Conservation (phyloP, 1,140 invertebrate species). For the Chrysopa pallens region DNA sequence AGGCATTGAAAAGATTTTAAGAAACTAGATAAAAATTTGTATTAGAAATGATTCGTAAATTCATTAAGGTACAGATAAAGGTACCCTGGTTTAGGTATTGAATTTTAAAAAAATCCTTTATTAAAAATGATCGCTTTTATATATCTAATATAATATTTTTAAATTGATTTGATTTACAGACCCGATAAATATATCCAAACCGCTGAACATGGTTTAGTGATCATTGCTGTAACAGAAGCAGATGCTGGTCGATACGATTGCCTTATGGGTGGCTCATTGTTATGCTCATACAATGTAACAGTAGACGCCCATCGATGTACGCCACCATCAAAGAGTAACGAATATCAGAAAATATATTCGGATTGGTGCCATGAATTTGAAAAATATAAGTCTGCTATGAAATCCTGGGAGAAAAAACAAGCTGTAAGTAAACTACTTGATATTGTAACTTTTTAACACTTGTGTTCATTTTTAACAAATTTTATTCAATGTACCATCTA, state of each 20-base stretch:
- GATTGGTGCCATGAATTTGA: slow-evolving; percentile 69
- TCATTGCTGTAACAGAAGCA: slow-evolving; percentile 46
- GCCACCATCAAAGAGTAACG: slow-evolving; percentile 30
- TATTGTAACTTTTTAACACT: slow-evolving; percentile 1
- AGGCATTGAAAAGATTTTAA: too few species aligned
- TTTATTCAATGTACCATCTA: not conserved
- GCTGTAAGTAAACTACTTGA: slow-evolving; percentile 30
- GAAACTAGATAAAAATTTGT: too few species aligned
- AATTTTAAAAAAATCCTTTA: too few species aligned
- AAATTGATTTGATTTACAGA: too few species aligned
- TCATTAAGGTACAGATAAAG: too few species aligned
- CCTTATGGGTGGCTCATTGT: slow-evolving; percentile 42
- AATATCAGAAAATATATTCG: slow-evolving; percentile 57
- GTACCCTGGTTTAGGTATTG: too few species aligned
- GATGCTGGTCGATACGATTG: slow-evolving; percentile 54
- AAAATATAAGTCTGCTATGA: slow-evolving; percentile 61
- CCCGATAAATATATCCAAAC: slow-evolving; percentile 53
- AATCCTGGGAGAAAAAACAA: slow-evolving; percentile 54
- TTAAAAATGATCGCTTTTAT: too few species aligned
- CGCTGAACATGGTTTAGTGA: slow-evolving; percentile 48
- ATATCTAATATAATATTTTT: too few species aligned
- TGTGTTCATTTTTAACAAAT: not conserved
- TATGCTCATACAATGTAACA: slow-evolving; percentile 49
- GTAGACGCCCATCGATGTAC: slow-evolving; percentile 46
- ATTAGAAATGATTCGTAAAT: too few species aligned